These are phyloP conservation scores for Matsumurasca onukii DNA, from an alignment of 1,140 invertebrate species.

Conservation along the genomic window DNA sequence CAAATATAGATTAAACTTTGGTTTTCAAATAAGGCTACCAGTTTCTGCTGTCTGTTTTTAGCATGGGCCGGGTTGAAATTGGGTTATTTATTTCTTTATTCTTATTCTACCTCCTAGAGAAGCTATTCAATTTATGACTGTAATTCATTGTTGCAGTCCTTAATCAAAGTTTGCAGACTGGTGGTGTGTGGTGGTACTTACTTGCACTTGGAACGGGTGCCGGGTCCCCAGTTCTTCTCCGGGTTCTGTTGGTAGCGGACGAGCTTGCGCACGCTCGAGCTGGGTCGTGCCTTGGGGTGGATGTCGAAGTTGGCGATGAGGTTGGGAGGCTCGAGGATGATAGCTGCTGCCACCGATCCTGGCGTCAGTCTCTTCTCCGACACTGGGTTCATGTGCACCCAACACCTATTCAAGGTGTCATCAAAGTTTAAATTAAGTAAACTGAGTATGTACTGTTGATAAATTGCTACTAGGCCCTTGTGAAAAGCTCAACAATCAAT, in stretches of 20 bases:
- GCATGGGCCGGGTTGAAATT: too few relatives aligned
- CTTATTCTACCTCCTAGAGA: too few relatives aligned
- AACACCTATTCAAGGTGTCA: conserved; percentile 53
- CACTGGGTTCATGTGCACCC: conserved; percentile 70
- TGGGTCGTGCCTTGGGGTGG: conserved; percentile 76
- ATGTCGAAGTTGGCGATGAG: conserved; percentile 59
- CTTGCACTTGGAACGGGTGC: conserved; percentile 68
- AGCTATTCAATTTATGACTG: too few relatives aligned
- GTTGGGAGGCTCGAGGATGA: conserved; percentile 55
- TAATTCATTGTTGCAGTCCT: too few relatives aligned
- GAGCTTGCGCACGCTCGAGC: conserved; percentile 69
- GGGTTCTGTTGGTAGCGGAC: conserved; percentile 88
- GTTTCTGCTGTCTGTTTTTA: too few relatives aligned
- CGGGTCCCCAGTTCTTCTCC: conserved; percentile 85
- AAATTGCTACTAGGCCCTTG: too few relatives aligned
- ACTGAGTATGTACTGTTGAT: too few relatives aligned
- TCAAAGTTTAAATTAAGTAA: too few relatives aligned
- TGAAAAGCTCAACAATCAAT: too few relatives aligned
- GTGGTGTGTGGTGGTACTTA: conserved; percentile 47
- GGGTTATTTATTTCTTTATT: too few relatives aligned
- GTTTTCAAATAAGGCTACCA: too few relatives aligned
- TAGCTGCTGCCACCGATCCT: conserved; percentile 48
- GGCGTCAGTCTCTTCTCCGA: conserved; percentile 45
- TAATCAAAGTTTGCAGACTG: background rate
- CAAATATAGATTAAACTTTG: too few relatives aligned